phyloP scores from a whole-genome alignment of 2,113 vertebrate genomes.

The Coptodon bakossiorum region DNA sequence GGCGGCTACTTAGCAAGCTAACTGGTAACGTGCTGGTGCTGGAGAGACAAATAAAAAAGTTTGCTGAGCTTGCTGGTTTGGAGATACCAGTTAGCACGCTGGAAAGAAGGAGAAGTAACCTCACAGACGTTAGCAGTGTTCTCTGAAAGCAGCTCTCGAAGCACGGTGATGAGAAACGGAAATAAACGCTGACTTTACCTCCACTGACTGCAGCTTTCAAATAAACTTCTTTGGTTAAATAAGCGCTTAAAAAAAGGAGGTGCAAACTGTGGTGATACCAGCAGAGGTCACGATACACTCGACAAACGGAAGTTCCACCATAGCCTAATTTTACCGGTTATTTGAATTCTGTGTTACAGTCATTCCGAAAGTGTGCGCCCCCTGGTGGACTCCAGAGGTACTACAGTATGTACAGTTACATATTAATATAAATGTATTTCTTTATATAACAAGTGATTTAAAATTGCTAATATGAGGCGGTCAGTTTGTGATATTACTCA shows the following conservation, averaged over 20 bases:
- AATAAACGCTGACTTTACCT: accelerated
- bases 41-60: not conserved
- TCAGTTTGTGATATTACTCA: accelerated
- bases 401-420: not conserved
- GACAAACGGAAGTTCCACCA: not conserved
- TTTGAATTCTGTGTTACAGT: not conserved
- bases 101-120: not conserved
- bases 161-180: not conserved
- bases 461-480: not conserved
- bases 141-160: not conserved
- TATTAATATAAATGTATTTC: accelerated
- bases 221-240: not conserved
- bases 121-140: not conserved
- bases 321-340: not conserved
- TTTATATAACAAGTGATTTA: not conserved
- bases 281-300: not conserved
- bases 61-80: not conserved
- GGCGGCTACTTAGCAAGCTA: not conserved
- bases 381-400: not conserved
- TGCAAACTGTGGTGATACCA: not conserved
- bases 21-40: not conserved
- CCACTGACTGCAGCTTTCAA: not conserved
- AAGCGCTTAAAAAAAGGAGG: not conserved
- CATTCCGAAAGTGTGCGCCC: accelerated
- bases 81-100: not conserved